Percentiles rank a stretch among this genome's conserved stretches.
Conservation (phyloP, 2,888 invertebrate species). For the Diarsia mendica region DNA sequence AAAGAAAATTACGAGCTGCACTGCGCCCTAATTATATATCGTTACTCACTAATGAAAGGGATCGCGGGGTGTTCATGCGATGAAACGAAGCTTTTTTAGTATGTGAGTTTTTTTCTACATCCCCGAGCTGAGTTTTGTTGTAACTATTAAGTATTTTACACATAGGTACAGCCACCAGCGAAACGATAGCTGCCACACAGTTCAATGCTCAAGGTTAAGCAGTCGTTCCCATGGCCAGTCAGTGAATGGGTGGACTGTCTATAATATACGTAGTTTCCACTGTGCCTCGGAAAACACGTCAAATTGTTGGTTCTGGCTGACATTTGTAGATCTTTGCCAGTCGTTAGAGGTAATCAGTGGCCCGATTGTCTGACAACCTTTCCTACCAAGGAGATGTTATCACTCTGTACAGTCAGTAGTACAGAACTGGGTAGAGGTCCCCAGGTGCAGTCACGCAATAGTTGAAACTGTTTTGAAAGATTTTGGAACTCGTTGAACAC, state of each 20-base stretch:
- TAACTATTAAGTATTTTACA: neutral
- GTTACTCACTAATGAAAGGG: slow-evolving; percentile 65
- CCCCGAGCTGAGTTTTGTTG: neutral
- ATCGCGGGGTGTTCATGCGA: slow-evolving; percentile 8
- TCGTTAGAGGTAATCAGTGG: neutral
- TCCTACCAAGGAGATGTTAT: neutral
- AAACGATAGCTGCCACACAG: too few relatives aligned
- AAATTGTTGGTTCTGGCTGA: neutral
- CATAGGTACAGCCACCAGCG: too few relatives aligned
- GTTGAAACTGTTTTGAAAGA: neutral
- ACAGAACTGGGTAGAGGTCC: neutral
- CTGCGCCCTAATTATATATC: slow-evolving; percentile 71
- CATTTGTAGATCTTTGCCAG: neutral
- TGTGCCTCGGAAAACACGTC: neutral
- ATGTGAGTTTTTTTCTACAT: neutral
- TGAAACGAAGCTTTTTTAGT: neutral
- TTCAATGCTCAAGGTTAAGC: neutral
- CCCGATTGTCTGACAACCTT: neutral
- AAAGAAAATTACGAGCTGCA: slow-evolving; percentile 74
- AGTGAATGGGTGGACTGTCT: neutral
- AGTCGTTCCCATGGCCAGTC: neutral
- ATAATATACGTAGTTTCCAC: neutral
- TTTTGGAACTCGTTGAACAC: neutral
- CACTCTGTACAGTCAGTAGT: neutral
- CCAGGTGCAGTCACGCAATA: neutral